Percentiles rank a stretch among this genome's conserved stretches.
Conservation (phyloP, 1,140 invertebrate species). For the Vollenhovia emeryi region DNA sequence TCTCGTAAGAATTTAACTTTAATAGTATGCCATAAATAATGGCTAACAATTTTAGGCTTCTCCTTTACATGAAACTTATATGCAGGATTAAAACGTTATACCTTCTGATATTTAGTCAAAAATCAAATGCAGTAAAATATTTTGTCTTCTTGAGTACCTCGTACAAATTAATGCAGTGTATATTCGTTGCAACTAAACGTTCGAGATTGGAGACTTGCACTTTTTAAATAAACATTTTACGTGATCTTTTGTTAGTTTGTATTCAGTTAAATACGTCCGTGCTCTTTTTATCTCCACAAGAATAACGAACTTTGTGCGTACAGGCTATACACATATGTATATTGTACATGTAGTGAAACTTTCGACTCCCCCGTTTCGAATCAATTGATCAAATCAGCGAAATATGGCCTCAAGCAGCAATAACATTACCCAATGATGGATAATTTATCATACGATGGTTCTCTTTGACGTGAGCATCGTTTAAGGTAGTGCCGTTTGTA, state of each 20-base stretch:
- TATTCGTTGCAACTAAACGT: not conserved
- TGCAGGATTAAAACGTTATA: not conserved
- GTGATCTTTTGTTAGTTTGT: constrained; percentile 1
- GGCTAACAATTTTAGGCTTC: not conserved
- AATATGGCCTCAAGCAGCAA: constrained; percentile 47
- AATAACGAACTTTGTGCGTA: not conserved
- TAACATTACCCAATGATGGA: constrained; percentile 59
- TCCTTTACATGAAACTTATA: not conserved
- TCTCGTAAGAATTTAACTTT: not conserved
- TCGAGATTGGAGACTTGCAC: not conserved
- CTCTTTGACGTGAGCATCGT: constrained; percentile 1
- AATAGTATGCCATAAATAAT: not conserved
- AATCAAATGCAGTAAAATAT: not conserved
- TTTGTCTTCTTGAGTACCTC: not conserved
- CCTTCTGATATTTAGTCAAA: not conserved
- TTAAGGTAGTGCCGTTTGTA: constrained; percentile 9
- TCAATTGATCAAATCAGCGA: constrained; percentile 60
- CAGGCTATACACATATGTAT: not conserved
- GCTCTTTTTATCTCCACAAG: not conserved
- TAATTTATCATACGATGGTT: constrained; percentile 54
- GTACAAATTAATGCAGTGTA: not conserved
- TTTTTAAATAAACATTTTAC: not conserved
- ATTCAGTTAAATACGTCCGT: not conserved
- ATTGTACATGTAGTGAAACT: constrained; percentile 26
- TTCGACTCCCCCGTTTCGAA: constrained; percentile 33